A percentile compares a stretch with the other conserved stretches of the same genome.
Conservation (phyloP, 2,113 vertebrate species). For the Sialia sialis region DNA sequence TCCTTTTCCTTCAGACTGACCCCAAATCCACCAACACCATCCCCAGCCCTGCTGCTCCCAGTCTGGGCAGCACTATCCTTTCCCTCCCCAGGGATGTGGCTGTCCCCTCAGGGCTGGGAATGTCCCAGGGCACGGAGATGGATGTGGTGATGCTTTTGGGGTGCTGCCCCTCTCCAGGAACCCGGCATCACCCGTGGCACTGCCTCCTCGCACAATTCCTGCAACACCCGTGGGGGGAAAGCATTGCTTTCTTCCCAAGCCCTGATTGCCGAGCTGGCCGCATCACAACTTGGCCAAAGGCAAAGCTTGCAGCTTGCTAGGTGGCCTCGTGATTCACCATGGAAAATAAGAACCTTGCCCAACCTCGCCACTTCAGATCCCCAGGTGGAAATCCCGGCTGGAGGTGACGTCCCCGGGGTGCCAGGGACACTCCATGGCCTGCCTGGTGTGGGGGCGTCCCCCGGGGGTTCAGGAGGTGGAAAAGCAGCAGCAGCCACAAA, state of each 20-base stretch:
- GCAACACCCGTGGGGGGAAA: background rate
- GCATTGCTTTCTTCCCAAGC: background rate
- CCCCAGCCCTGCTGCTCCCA: background rate
- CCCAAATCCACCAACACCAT: background rate
- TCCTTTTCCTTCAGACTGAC: background rate
- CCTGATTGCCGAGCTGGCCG: background rate
- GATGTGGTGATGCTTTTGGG: rapidly evolving
- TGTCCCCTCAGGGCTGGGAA: background rate
- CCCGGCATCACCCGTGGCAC: background rate
- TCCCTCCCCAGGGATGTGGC: background rate
- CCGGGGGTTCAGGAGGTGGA: background rate
- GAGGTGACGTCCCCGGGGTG: background rate
- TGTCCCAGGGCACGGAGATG: rapidly evolving
- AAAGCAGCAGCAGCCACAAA: background rate
- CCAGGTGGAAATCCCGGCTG: background rate
- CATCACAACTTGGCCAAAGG: background rate
- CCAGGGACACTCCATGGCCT: background rate
- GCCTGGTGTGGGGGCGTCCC: background rate
- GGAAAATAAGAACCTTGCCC: slow-evolving; percentile 19
- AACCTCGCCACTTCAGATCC: rapidly evolving
- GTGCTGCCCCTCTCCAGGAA: background rate
- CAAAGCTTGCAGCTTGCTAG: background rate
- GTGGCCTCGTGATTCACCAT: slow-evolving; percentile 15
- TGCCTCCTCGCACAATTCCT: background rate
- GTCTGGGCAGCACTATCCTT: rapidly evolving